A percentile compares a stretch with the other conserved stretches of the same genome.
Evolutionary conservation across 2,888 invertebrate genomes (phyloP).

Genomic region (Drosophila pegasa): DNA sequence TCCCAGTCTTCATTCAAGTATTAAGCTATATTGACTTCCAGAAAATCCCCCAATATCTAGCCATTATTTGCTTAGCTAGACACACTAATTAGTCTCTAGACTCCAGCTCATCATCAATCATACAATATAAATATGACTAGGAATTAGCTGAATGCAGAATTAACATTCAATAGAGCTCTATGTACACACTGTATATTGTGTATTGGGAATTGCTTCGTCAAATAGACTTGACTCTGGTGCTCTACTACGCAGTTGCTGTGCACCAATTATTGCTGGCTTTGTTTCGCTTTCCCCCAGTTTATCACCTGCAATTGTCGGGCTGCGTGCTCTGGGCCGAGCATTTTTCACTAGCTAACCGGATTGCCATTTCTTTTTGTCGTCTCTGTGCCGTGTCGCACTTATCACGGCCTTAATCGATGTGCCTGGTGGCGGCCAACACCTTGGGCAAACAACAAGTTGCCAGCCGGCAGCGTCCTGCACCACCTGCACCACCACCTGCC

Average conservation of each 20-base stretch:
- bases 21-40: not conserved
- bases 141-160: not conserved
- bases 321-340: not conserved
- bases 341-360: not conserved
- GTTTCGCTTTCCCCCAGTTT: not conserved
- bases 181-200: not conserved
- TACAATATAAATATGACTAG: not conserved
- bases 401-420: constrained; percentile 45
- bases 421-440: constrained; percentile 11
- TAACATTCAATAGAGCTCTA: not conserved
- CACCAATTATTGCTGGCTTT: not conserved
- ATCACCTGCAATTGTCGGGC: not conserved
- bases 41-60: not conserved
- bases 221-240: not conserved
- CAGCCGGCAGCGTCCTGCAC: not conserved
- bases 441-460: constrained; percentile 17
- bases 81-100: not conserved
- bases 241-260: not conserved
- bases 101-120: not conserved
- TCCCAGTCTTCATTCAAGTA: not conserved
- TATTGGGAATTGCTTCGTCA: not conserved
- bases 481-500: not conserved
- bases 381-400: constrained; percentile 25
- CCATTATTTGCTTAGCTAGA: not conserved
- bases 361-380: constrained; percentile 5